A percentile compares a stretch with the other conserved stretches of the same genome.
These are phyloP conservation scores for Cottoperca gobio DNA, from an alignment of 2,797 vertebrate species.

Conservation along the genomic window DNA sequence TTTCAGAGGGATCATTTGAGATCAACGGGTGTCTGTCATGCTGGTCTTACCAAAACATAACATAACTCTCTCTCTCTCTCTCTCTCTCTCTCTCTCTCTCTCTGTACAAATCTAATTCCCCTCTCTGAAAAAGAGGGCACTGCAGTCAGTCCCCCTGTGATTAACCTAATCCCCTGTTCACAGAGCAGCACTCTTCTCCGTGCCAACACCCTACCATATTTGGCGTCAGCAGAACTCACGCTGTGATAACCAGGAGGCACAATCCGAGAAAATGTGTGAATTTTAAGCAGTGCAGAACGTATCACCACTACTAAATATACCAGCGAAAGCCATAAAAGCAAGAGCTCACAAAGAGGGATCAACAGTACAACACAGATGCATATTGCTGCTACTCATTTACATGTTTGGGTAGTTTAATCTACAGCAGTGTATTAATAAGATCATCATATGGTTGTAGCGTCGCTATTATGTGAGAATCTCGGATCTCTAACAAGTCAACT, in stretches of 20 bases:
- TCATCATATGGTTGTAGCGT: background rate
- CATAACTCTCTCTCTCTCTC: background rate
- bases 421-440: no score
- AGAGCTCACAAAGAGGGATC: background rate
- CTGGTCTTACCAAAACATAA: slow-evolving; percentile 12
- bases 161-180: slow-evolving; percentile 70
- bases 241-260: slow-evolving; percentile 42
- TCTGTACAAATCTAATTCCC: slow-evolving; percentile 53
- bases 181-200: slow-evolving; percentile 43
- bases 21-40: slow-evolving; percentile 4
- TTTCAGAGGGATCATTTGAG: slow-evolving; percentile 13
- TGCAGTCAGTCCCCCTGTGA: slow-evolving; percentile 63
- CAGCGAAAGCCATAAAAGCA: background rate
- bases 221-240: slow-evolving; percentile 57
- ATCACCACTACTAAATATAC: slow-evolving; percentile 4
- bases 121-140: slow-evolving; percentile 64
- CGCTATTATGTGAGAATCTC: background rate
- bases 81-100: background rate
- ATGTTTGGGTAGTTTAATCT: background rate
- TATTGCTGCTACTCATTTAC: no score
- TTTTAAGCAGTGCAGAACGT: slow-evolving; percentile 14
- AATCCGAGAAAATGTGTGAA: slow-evolving; percentile 23
- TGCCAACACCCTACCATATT: slow-evolving; percentile 37
- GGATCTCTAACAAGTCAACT: background rate
- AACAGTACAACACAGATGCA: background rate